phyloP scores from a whole-genome alignment of 1,140 invertebrate species.

The Diuraphis noxia region DNA sequence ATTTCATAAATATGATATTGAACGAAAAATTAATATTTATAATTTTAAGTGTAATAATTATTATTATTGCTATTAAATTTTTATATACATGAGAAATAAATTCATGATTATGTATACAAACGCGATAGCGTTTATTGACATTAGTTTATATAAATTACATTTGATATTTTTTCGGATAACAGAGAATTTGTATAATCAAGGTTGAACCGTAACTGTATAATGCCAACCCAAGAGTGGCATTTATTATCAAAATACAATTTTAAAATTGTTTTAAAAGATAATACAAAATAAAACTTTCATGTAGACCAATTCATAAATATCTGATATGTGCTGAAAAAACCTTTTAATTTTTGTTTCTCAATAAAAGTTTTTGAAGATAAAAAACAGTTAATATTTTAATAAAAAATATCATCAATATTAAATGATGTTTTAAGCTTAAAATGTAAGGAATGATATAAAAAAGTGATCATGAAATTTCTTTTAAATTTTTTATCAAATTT shows the following conservation, averaged over 20 bases:
- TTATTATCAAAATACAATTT: background rate
- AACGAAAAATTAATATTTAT: no score
- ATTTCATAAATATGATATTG: no score
- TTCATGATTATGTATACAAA: no score
- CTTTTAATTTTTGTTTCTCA: background rate
- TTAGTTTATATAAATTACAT: no score
- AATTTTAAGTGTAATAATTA: no score
- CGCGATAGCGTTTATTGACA: no score
- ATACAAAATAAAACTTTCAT: background rate
- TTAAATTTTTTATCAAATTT: background rate
- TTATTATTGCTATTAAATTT: no score
- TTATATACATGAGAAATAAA: no score
- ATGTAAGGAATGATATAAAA: background rate
- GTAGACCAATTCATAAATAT: background rate
- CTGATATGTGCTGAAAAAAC: background rate
- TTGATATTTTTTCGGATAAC: no score
- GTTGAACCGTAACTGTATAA: no score
- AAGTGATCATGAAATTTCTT: background rate
- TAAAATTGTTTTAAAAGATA: background rate
- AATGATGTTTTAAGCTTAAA: background rate
- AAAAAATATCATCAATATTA: background rate
- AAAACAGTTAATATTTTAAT: background rate
- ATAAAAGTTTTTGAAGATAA: no score
- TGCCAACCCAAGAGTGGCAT: background rate
- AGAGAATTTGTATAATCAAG: no score